Conservation (phyloP, 2,888 invertebrate genomes). For the Amaurobius ferox region DNA sequence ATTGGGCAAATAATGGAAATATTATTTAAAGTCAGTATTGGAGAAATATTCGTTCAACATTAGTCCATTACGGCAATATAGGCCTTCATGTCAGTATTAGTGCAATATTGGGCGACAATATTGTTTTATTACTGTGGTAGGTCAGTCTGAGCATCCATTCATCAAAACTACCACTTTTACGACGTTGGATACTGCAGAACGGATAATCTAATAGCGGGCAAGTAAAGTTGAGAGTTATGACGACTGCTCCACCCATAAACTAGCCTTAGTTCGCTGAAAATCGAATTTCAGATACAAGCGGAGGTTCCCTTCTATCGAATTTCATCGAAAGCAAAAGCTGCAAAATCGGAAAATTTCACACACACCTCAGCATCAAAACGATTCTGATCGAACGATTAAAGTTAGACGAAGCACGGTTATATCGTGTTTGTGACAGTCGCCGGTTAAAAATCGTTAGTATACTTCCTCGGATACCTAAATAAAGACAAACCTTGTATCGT, state of each 20-base stretch:
- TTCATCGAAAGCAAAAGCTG: constrained; percentile 70
- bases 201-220: too few species aligned
- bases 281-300: constrained; percentile 33
- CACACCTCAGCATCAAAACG: constrained; percentile 42
- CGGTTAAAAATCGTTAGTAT: constrained; percentile 50
- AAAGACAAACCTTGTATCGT: neutral
- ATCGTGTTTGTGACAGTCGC: neutral
- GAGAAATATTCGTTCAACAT: too few species aligned
- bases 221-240: constrained; percentile 51
- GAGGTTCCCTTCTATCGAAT: constrained; percentile 38
- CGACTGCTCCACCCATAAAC: constrained; percentile 34
- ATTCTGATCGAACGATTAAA: constrained; percentile 58
- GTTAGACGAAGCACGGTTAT: constrained; percentile 30
- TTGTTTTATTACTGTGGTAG: too few species aligned
- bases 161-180: too few species aligned
- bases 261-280: constrained; percentile 38
- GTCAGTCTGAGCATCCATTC: too few species aligned
- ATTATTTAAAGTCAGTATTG: too few species aligned
- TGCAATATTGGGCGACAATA: too few species aligned
- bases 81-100: too few species aligned
- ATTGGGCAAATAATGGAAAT: too few species aligned
- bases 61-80: too few species aligned
- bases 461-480: neutral
- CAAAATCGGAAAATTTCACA: constrained; percentile 57
- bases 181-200: too few species aligned